phyloP scores from a whole-genome alignment of 2,888 invertebrate genomes.

The Kuschelorhynchus macadamiae region DNA sequence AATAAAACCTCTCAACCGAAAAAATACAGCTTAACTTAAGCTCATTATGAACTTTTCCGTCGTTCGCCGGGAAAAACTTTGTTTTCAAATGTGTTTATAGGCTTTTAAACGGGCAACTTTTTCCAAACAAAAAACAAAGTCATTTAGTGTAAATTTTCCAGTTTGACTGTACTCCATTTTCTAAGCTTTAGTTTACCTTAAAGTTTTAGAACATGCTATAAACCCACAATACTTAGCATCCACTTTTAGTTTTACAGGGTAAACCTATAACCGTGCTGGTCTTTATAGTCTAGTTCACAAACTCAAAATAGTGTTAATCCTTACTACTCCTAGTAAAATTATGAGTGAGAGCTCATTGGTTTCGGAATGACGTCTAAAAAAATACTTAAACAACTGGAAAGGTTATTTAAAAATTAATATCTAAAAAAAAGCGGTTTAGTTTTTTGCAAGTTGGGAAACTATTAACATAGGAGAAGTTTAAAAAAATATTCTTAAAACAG shows the following conservation, averaged over 20 bases:
- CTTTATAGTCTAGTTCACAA: no score
- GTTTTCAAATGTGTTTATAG: conserved; percentile 41
- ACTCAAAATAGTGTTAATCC: no score
- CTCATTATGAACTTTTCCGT: conserved; percentile 41
- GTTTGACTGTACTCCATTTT: neutral
- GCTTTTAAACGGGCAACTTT: conserved; percentile 24
- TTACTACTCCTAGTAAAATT: no score
- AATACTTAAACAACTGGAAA: no score
- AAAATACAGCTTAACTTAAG: conserved; percentile 37
- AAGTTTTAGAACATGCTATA: neutral
- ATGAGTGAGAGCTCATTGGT: no score
- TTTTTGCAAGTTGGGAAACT: no score
- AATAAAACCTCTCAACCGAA: conserved; percentile 33
- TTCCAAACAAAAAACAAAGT: neutral
- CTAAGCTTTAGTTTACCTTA: neutral
- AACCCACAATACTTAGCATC: neutral
- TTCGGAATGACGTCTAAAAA: no score
- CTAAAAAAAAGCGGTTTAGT: no score
- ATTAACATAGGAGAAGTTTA: no score
- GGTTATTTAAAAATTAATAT: no score
- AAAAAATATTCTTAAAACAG: no score
- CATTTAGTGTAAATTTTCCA: neutral
- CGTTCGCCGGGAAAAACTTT: conserved; percentile 29
- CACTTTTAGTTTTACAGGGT: neutral
- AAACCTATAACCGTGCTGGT: no score